phyloP scores from a whole-genome alignment of 2,888 invertebrate species.

The Rhyacophila evoluta region DNA sequence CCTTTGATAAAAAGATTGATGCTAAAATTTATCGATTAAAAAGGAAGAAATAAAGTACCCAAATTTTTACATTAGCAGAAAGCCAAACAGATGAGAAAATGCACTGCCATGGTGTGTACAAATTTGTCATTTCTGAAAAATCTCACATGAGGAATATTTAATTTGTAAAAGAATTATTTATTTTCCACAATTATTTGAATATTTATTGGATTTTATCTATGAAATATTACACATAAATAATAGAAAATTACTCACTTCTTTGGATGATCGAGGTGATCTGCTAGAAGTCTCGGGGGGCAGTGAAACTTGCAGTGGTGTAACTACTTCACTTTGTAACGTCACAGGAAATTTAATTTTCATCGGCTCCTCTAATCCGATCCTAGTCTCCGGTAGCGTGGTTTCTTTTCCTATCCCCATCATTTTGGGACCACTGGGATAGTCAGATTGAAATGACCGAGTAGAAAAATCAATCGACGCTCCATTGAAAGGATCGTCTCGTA shows the following conservation, averaged over 20 bases:
- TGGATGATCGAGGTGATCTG: slow-evolving; percentile 64
- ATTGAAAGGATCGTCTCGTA: slow-evolving; percentile 74
- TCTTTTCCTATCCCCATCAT: slow-evolving; percentile 57
- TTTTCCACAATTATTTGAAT: too few species aligned
- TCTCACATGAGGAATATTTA: too few species aligned
- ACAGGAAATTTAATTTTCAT: slow-evolving; percentile 33
- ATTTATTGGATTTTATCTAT: too few species aligned
- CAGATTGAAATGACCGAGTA: slow-evolving; percentile 57
- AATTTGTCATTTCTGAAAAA: too few species aligned
- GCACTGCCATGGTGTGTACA: too few species aligned
- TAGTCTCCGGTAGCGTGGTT: slow-evolving; percentile 57
- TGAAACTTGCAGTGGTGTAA: slow-evolving; percentile 78
- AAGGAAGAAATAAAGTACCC: too few species aligned
- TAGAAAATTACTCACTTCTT: slow-evolving; percentile 64
- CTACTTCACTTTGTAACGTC: slow-evolving; percentile 64
- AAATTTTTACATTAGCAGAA: too few species aligned
- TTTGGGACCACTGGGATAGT: slow-evolving; percentile 57
- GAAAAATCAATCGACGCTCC: slow-evolving; percentile 57
- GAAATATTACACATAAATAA: too few species aligned
- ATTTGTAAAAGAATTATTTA: too few species aligned
- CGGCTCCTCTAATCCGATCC: slow-evolving; percentile 58
- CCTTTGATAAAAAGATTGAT: too few species aligned
- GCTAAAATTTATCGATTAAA: too few species aligned
- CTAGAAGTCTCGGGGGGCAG: slow-evolving; percentile 74
- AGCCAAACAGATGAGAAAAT: too few species aligned